These are phyloP conservation scores for Pseudococcus jackbeardsleyi DNA, from an alignment of 2,888 invertebrate genomes.

Conservation along the genomic window DNA sequence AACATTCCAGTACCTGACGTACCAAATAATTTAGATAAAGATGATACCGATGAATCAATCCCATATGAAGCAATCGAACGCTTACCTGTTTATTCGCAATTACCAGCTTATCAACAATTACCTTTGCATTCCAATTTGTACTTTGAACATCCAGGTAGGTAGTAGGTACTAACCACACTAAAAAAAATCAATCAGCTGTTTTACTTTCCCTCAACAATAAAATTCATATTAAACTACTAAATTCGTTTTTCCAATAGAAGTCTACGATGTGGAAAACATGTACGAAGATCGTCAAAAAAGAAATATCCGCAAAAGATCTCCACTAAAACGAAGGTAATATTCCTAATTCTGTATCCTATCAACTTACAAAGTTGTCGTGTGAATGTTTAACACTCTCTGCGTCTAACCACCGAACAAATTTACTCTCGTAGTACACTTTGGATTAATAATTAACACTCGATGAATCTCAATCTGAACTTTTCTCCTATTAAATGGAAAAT, in stretches of 20 bases:
- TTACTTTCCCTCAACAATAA: background rate
- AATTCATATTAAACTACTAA: background rate
- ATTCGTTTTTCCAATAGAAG: background rate
- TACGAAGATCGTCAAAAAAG: slow-evolving; percentile 60
- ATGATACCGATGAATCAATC: slow-evolving; percentile 54
- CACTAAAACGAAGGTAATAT: slow-evolving; percentile 61
- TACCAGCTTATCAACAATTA: slow-evolving; percentile 56
- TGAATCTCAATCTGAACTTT: background rate
- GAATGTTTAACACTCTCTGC: background rate
- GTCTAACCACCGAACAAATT: background rate
- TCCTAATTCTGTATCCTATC: background rate
- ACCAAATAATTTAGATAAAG: slow-evolving; percentile 62
- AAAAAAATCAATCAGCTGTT: background rate
- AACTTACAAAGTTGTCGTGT: background rate
- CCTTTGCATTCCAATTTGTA: slow-evolving; percentile 26
- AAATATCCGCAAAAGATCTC: slow-evolving; percentile 49
- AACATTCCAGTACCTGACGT: slow-evolving; percentile 60
- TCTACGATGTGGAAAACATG: slow-evolving; percentile 48
- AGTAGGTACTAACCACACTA: too few species aligned
- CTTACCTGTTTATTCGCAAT: slow-evolving; percentile 39
- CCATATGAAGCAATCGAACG: slow-evolving; percentile 46
- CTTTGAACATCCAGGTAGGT: slow-evolving; percentile 37
- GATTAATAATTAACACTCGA: background rate
- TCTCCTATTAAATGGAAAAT: background rate
- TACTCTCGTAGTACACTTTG: background rate